Base-by-base conservation (phyloP, 2,888 invertebrate species). In the Spodoptera picta region DNA sequence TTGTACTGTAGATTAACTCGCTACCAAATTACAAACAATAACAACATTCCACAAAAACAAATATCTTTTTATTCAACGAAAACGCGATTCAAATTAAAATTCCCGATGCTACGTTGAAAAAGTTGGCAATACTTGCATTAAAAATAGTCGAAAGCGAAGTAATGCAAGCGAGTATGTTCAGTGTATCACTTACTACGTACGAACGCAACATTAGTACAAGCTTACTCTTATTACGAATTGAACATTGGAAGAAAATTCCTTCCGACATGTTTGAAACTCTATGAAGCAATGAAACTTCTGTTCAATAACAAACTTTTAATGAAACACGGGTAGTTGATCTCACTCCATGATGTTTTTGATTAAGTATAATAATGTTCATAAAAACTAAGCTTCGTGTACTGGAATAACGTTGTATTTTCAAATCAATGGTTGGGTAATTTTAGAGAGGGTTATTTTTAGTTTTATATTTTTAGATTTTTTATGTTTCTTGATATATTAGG, bases 241-340 rank as follows among this genome's bases (percentile, higher is more conserved):
- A 87, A 85, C 84, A 87, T 87, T 83, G 82, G 83, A 87, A 87
- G 88, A 88, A 88, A 87, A 85, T 87, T 86, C 87, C 86, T 83
- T 61, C 82, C 85, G 77, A 87, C 87, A 91, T 90, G 86, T 88
- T 90, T 86, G 82, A 75, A 87, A 88, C 87, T 89, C 81, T 79
- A 84, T 86, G 84, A 87, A 82, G 87, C 87, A 88, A 88, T 87
- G 86, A 83, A 91, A 91, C 84, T 91, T 89, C 72, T 69, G 82
- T 83, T 87, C 88, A 83, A 85, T 87, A 87, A 84, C 81, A 90
- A 93, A 92, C 90, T 92, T 93, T 92, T 92, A 93, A 92, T 92
- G 91, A 92, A 93, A 92, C 89, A 87, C 82, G 83, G 85, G 85
- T 86, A 85, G 84, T 83, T 88, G 82, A 88, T 88, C 83, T 83